Evolutionary conservation across 2,797 vertebrate species (phyloP).

Genomic region (Acrossocheilus fasciatus): DNA sequence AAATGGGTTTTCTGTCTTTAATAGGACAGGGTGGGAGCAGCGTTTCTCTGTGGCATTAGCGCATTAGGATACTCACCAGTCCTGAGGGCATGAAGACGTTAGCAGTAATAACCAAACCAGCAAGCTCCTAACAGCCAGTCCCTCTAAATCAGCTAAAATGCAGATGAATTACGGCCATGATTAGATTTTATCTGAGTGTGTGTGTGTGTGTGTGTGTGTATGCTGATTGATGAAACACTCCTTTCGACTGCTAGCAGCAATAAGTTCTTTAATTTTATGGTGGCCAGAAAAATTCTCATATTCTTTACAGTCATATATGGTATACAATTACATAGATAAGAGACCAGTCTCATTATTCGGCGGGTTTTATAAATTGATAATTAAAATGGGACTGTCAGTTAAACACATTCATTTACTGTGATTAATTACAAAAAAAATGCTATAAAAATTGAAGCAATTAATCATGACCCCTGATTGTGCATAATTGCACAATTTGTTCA

Average conservation of each 20-base stretch:
- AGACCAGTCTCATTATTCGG: not conserved
- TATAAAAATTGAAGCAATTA: not conserved
- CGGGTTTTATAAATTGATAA: not conserved
- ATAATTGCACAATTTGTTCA: not conserved
- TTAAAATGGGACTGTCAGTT: slow-evolving; percentile 1
- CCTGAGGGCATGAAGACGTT: slow-evolving; percentile 44
- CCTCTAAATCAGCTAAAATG: slow-evolving; percentile 59
- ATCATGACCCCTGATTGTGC: not conserved
- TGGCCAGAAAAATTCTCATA: not conserved
- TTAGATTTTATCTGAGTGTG: slow-evolving; percentile 32
- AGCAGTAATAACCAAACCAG: slow-evolving; percentile 63
- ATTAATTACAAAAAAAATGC: not conserved
- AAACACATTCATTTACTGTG: not conserved
- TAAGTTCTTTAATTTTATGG: slow-evolving; percentile 20
- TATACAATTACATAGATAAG: not conserved
- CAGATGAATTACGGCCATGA: slow-evolving; percentile 62
- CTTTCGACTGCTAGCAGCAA: slow-evolving; percentile 18
- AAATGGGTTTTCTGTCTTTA: slow-evolving; percentile 39
- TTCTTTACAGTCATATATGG: slow-evolving; percentile 11
- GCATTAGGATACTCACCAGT: slow-evolving; percentile 49
- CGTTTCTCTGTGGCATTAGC: slow-evolving; percentile 55
- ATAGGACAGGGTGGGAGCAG: not conserved
- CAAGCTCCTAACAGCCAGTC: slow-evolving; percentile 46
- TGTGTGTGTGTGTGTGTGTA: slow-evolving; percentile 1
- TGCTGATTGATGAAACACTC: slow-evolving; percentile 22